These are phyloP conservation scores for Dicentrarchus labrax DNA, from an alignment of 2,113 vertebrate genomes.

Conservation along the genomic window DNA sequence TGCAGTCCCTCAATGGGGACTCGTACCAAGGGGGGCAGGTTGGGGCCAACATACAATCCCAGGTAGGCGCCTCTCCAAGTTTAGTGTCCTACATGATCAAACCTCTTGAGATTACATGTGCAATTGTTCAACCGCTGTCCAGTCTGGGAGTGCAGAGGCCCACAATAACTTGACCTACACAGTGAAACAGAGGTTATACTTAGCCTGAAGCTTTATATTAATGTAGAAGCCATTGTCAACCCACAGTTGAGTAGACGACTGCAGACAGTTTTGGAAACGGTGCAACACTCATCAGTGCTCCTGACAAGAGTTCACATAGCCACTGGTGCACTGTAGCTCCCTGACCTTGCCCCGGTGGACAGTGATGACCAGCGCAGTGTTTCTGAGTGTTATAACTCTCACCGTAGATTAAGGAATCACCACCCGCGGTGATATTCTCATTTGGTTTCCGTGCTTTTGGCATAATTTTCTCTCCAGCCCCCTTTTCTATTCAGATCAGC, in stretches of 20 bases:
- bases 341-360: constrained; percentile 82
- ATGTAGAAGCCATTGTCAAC: constrained; percentile 76
- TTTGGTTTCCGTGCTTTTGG: constrained; percentile 71
- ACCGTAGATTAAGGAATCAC: constrained; percentile 68
- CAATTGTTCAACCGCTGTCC: constrained; percentile 42
- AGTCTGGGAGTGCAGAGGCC: constrained; percentile 27
- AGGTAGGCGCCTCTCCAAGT: constrained; percentile 91
- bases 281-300: constrained; percentile 79
- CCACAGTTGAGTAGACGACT: constrained; percentile 75
- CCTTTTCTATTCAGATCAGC: constrained; percentile 72
- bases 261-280: constrained; percentile 83
- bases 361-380: constrained; percentile 61
- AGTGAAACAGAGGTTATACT: constrained; percentile 66
- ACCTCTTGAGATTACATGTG: background rate
- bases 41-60: constrained; percentile 99
- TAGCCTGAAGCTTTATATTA: constrained; percentile 67
- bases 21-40: constrained; percentile 99
- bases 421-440: constrained; percentile 66
- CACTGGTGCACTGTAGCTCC: constrained; percentile 69
- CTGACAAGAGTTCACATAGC: constrained; percentile 78
- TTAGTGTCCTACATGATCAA: constrained; percentile 29
- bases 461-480: constrained; percentile 52
- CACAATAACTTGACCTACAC: constrained; percentile 66
- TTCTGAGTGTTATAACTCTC: constrained; percentile 71
- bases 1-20: constrained; percentile 99